Conservation (phyloP, 2,888 invertebrate genomes). For the Papilio elwesi region DNA sequence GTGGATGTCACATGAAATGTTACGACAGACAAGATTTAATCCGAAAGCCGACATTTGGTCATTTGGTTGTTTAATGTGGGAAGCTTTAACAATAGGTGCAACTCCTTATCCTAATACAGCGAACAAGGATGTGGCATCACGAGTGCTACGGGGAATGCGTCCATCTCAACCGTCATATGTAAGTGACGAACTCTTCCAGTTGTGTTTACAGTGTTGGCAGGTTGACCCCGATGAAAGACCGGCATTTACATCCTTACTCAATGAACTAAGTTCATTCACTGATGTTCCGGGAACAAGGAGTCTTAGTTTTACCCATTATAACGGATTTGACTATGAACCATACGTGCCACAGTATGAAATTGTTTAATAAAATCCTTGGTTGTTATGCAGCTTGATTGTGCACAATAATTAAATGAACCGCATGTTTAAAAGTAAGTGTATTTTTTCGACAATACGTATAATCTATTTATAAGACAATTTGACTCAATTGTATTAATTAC, state of each 20-base stretch:
- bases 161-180: constrained; percentile 90
- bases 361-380: constrained; percentile 57
- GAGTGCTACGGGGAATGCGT: constrained; percentile 88
- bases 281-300: constrained; percentile 65
- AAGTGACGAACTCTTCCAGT: constrained; percentile 91
- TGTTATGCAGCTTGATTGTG: background rate
- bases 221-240: constrained; percentile 92
- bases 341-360: constrained; percentile 76
- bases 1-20: constrained; percentile 92
- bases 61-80: constrained; percentile 92
- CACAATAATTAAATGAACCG: background rate
- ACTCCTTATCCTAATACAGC: constrained; percentile 90
- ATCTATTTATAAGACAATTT: background rate
- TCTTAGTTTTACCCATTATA: constrained; percentile 77
- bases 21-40: constrained; percentile 87
- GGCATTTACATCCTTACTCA: constrained; percentile 85
- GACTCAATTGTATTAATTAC: background rate
- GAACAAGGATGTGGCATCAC: constrained; percentile 87
- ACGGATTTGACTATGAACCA: constrained; percentile 76
- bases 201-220: constrained; percentile 94
- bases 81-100: constrained; percentile 90
- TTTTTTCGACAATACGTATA: background rate
- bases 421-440: background rate
- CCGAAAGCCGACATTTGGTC: constrained; percentile 93
- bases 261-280: constrained; percentile 67